These are phyloP conservation scores for Acanthacorydalis orientalis DNA, from an alignment of 2,888 invertebrate species.

Conservation along the genomic window DNA sequence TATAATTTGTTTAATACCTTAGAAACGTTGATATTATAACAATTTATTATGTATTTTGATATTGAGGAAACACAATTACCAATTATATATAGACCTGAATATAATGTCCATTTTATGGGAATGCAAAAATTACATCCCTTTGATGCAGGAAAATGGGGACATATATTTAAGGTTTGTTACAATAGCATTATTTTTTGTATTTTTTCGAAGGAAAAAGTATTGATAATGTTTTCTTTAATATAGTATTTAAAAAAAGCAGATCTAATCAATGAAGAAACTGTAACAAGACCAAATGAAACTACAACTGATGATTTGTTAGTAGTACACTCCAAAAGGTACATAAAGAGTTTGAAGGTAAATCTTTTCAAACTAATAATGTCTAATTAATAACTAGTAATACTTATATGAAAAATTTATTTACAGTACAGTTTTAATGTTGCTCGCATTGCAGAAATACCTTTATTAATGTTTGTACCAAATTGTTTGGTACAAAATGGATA, in stretches of 20 bases:
- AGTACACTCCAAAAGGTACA: slow-evolving; percentile 59
- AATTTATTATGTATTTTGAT: slow-evolving; percentile 29
- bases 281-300: slow-evolving; percentile 56
- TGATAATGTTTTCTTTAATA: slow-evolving; percentile 14
- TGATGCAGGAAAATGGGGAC: slow-evolving; percentile 75
- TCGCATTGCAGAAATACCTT: slow-evolving; percentile 60
- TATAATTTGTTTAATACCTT: not conserved
- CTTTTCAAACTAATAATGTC: slow-evolving; percentile 7
- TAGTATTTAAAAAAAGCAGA: slow-evolving; percentile 43
- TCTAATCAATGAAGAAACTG: slow-evolving; percentile 39
- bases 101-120: slow-evolving; percentile 66
- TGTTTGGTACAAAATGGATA: slow-evolving; percentile 56
- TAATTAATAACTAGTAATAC: not conserved
- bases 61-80: slow-evolving; percentile 49
- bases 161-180: slow-evolving; percentile 43
- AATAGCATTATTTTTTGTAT: not conserved
- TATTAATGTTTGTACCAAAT: slow-evolving; percentile 60
- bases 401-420: slow-evolving; percentile 14
- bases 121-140: slow-evolving; percentile 76
- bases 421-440: slow-evolving; percentile 73
- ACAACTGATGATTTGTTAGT: slow-evolving; percentile 50
- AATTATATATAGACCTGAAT: slow-evolving; percentile 58
- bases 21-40: not conserved
- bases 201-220: not conserved
- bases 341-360: slow-evolving; percentile 52